Conservation (phyloP, 2,888 invertebrate genomes). For the Mesodorylaimus sp. region DNA sequence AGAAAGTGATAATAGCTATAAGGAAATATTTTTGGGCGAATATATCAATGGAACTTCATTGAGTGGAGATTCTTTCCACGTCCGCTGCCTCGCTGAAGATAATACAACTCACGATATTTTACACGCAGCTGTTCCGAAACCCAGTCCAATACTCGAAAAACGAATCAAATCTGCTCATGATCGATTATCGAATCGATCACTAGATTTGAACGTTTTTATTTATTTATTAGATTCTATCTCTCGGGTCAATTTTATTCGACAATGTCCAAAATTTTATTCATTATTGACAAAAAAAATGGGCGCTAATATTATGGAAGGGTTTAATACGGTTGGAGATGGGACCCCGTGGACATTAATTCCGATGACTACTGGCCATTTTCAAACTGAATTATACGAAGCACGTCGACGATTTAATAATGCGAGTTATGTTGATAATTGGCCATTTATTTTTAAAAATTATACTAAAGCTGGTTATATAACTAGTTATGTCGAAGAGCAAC, state of each 20-base stretch:
- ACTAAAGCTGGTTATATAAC: constrained; percentile 47
- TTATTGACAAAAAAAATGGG: constrained; percentile 1
- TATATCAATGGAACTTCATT: constrained; percentile 1
- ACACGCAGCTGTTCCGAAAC: constrained; percentile 1
- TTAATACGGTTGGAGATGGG: too few relatives aligned
- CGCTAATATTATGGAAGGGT: constrained; percentile 7
- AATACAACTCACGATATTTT: background rate
- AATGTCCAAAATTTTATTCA: constrained; percentile 7
- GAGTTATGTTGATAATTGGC: constrained; percentile 7
- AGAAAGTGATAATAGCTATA: constrained; percentile 2
- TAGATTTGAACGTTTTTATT: constrained; percentile 5
- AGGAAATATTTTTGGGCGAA: background rate
- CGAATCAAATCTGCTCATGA: too few relatives aligned
- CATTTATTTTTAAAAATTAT: constrained; percentile 7
- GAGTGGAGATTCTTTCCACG: constrained; percentile 3
- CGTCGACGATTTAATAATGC: constrained; percentile 8
- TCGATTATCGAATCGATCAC: too few relatives aligned
- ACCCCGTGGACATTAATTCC: constrained; percentile 8
- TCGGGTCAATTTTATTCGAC: constrained; percentile 7
- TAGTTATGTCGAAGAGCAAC: constrained; percentile 62
- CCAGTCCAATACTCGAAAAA: too few relatives aligned
- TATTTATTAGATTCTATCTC: constrained; percentile 8
- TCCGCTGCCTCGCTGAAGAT: background rate
- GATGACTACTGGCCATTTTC: constrained; percentile 7
- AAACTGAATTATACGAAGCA: constrained; percentile 7